These are phyloP conservation scores for Esox masquinongy DNA, from an alignment of 2,797 vertebrate genomes.

Conservation along the genomic window DNA sequence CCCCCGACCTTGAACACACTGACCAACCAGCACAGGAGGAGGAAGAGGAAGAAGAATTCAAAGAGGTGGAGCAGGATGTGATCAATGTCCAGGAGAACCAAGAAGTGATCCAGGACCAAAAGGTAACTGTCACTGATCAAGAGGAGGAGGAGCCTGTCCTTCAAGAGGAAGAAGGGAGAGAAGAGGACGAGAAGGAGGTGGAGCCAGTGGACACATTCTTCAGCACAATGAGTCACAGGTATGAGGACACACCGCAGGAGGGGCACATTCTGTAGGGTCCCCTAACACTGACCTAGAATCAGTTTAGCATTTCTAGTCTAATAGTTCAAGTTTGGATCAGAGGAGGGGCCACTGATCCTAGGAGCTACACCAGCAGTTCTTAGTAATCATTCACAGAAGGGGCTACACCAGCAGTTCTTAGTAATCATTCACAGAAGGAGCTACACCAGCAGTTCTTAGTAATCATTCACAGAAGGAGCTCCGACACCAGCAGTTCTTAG, in stretches of 20 bases:
- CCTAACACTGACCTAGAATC: neutral
- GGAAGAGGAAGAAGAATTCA: neutral
- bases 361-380: neutral
- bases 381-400: too few relatives aligned
- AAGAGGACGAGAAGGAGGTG: constrained; percentile 28
- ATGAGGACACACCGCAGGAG: constrained; percentile 67
- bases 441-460: too few relatives aligned
- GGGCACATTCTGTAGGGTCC: constrained; percentile 20
- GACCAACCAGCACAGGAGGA: neutral
- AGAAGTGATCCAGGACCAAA: neutral
- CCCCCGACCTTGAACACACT: neutral
- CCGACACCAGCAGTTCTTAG: too few relatives aligned
- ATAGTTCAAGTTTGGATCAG: neutral
- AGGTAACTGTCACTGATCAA: neutral
- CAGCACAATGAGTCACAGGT: constrained; percentile 97
- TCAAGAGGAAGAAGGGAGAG: neutral
- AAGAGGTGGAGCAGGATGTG: neutral
- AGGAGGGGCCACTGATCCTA: constrained; percentile 58
- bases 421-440: too few relatives aligned
- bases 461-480: too few relatives aligned
- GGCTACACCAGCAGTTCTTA: too few relatives aligned
- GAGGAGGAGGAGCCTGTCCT: neutral
- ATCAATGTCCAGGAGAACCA: neutral
- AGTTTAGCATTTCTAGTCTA: neutral
- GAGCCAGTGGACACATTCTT: constrained; percentile 91